Evolutionary conservation across 2,797 vertebrate genomes (phyloP).

Genomic region (Paedocypris micromegethes): DNA sequence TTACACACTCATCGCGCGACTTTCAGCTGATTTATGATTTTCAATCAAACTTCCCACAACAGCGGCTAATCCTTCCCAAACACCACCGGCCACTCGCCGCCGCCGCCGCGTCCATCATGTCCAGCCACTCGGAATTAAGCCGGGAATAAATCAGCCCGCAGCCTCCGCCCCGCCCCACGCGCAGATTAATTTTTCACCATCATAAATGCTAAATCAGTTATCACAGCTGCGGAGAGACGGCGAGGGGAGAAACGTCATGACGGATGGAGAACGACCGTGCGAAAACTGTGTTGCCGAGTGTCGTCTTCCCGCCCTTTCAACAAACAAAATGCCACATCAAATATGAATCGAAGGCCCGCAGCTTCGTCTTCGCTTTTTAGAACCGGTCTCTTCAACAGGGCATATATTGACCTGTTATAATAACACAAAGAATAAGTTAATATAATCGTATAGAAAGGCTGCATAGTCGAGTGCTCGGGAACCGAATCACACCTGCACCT

Average conservation of each 20-base stretch:
- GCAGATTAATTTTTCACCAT: slow-evolving; percentile 65
- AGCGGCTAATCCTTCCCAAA: slow-evolving; percentile 53
- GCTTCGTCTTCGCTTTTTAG: too few relatives aligned
- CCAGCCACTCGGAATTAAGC: slow-evolving; percentile 71
- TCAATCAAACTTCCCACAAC: slow-evolving; percentile 54
- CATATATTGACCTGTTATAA: too few relatives aligned
- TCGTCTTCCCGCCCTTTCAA: slow-evolving; percentile 45
- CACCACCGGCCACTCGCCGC: slow-evolving; percentile 53
- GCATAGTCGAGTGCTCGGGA: too few relatives aligned
- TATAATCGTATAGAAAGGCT: too few relatives aligned
- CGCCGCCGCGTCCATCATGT: slow-evolving; percentile 63
- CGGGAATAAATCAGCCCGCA: slow-evolving; percentile 70
- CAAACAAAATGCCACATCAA: slow-evolving; percentile 40
- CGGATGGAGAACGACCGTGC: slow-evolving; percentile 62
- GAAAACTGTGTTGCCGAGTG: slow-evolving; percentile 60
- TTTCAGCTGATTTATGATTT: slow-evolving; percentile 52
- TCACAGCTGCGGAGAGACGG: slow-evolving; percentile 54
- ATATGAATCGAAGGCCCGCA: slow-evolving; percentile 7
- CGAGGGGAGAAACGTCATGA: slow-evolving; percentile 34
- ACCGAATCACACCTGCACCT: too few relatives aligned
- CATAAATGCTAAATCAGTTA: slow-evolving; percentile 56
- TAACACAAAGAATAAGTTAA: too few relatives aligned
- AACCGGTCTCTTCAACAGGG: too few relatives aligned
- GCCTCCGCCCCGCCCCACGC: slow-evolving; percentile 61
- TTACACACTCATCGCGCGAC: slow-evolving; percentile 40